A percentile compares a stretch with the other conserved stretches of the same genome.
Evolutionary conservation across 37 sponge, comb jelly and placozoan species (phyloP).

Genomic region (Theonella swinhoei): DNA sequence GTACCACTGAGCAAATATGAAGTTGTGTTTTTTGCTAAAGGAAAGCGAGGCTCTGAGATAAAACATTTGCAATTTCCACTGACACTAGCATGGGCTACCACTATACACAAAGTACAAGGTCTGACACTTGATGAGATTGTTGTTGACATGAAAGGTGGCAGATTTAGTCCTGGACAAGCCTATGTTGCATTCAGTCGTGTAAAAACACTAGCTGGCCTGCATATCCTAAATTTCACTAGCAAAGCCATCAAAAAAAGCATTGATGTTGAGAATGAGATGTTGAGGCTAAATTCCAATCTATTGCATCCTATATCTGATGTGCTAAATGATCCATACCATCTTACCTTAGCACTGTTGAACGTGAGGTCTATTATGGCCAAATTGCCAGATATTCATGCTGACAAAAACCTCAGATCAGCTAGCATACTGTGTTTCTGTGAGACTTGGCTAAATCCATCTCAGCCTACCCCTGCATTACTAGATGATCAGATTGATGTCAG

Average conservation of each 20-base stretch:
- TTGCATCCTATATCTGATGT: not conserved
- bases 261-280: not conserved
- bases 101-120: constrained; percentile 43
- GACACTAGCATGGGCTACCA: constrained; percentile 12
- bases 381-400: constrained; percentile 11
- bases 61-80: constrained; percentile 47
- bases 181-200: constrained; percentile 38
- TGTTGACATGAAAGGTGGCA: constrained; percentile 35
- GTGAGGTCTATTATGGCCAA: constrained; percentile 27
- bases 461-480: constrained; percentile 18
- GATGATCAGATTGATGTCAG: constrained; percentile 4
- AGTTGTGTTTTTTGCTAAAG: constrained; percentile 32
- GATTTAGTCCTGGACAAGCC: constrained; percentile 22
- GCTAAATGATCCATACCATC: not conserved
- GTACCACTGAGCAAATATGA: constrained; percentile 43
- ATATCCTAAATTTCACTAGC: constrained; percentile 30
- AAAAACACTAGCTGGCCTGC: constrained; percentile 4
- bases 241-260: not conserved
- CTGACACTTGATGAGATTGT: constrained; percentile 49
- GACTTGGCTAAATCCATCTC: constrained; percentile 20
- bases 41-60: constrained; percentile 36
- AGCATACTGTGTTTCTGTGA: constrained; percentile 21
- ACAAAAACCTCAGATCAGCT: not conserved
- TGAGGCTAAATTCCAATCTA: not conserved
- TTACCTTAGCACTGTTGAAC: constrained; percentile 27